A percentile compares a stretch with the other conserved stretches of the same genome.
phyloP scores from a whole-genome alignment of 2,113 vertebrate genomes.

The Rhadina sibilatrix region DNA sequence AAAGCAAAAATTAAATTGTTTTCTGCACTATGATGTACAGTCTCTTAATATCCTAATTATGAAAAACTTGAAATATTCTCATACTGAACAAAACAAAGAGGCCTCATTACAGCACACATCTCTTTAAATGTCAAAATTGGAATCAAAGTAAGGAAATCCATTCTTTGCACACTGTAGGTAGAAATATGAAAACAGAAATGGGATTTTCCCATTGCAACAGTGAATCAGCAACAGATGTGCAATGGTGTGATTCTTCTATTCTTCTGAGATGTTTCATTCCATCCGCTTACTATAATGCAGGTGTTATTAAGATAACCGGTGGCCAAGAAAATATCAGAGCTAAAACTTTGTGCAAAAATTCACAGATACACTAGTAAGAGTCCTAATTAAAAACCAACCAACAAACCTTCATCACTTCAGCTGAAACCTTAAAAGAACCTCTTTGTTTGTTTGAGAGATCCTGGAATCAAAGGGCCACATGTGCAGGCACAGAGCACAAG shows the following conservation, averaged over 20 bases:
- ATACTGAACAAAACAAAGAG: not conserved
- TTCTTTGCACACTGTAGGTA: not conserved
- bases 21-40: not conserved
- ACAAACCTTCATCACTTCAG: not conserved
- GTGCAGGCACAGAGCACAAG: not conserved
- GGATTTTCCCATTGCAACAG: not conserved
- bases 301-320: not conserved
- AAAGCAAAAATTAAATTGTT: not conserved
- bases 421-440: not conserved
- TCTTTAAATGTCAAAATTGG: not conserved
- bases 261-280: not conserved
- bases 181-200: conserved; percentile 2
- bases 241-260: not conserved
- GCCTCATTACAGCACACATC: not conserved
- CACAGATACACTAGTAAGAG: not conserved
- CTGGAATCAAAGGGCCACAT: not conserved
- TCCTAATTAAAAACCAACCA: not conserved
- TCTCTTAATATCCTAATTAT: not conserved
- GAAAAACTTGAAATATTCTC: not conserved
- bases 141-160: not conserved
- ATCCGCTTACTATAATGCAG: not conserved
- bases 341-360: not conserved
- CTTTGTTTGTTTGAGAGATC: not conserved
- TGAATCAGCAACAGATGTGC: not conserved
- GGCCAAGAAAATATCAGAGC: not conserved